Evolutionary conservation across 2,888 invertebrate genomes (phyloP), one percentile per base, ranked within the genome.

Genomic region (Hybos culiciformis): DNA sequence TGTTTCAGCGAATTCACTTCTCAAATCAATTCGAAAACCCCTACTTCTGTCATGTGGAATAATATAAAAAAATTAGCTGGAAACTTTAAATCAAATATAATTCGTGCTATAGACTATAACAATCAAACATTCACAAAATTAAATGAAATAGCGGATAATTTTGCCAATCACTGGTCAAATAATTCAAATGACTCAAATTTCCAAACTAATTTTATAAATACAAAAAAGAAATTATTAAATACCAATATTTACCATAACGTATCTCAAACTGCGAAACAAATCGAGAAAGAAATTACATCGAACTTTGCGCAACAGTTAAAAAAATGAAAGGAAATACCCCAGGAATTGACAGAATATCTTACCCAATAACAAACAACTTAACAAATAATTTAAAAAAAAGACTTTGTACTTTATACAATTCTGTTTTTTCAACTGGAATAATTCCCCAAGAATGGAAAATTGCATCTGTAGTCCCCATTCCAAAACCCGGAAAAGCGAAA

Each of bases 391-490:
- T 21, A 21, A 34, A 15, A 41, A 41, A 14, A 6, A 41, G 17
- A 12, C 18, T 21, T 14, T 5, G 31, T n/a, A 14, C 12, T 14
- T 14, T 32, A 9, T 40, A 14, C 29, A 40, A 40, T n/a, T 32
- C 12, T 9, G 33, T 40, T 5, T 31, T 40, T 12, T 14, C 14
- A 9, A 31, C 29, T n/a, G 31, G 40, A 20, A 40, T 31, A 12
- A 40, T 40, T 39, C 39, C 39, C 5, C 39, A 39, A 21, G 39
- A 39, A 39, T 39, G 23, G 39, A 39, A 24, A 24, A 40, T 11
- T 8, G 17, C 12, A 11, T 19, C 20, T 2, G 20, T 39, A 12
- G 31, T 34, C 11, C 41, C 41, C n/a, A 33, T 41, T n/a, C 29
- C 6, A 4, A 41, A 41, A 19, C 33, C 24, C 5, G 3, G 34